A percentile compares a stretch with the other conserved stretches of the same genome.
Conservation (phyloP, 2,797 vertebrate genomes). For the Enteromius anoplus region DNA sequence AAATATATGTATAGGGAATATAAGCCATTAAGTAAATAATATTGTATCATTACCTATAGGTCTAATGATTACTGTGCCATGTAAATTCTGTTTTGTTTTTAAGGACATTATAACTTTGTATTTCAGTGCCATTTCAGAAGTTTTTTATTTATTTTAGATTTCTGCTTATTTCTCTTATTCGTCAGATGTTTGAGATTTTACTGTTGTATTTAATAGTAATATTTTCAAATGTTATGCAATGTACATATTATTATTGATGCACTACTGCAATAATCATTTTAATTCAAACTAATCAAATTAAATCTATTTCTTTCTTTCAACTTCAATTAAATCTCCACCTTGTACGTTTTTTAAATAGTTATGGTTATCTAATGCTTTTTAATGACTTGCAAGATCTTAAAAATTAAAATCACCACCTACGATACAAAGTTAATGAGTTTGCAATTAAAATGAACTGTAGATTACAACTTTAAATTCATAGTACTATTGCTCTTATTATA, state of each 20-base stretch:
- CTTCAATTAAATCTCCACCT: too few species aligned
- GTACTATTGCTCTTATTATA: background rate
- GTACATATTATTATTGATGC: background rate
- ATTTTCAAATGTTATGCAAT: background rate
- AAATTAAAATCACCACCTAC: too few species aligned
- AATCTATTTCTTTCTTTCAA: too few species aligned
- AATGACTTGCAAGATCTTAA: too few species aligned
- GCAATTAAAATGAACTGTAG: background rate
- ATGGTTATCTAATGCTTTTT: too few species aligned
- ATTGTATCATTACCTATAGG: background rate
- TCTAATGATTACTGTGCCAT: background rate
- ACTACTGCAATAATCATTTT: background rate
- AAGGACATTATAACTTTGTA: background rate
- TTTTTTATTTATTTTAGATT: background rate
- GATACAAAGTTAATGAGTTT: too few species aligned
- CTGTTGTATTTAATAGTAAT: background rate
- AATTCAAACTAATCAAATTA: background rate
- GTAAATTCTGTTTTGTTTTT: background rate
- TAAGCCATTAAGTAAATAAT: too few species aligned
- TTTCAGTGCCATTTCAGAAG: background rate
- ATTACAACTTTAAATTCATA: background rate
- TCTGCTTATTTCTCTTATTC: background rate
- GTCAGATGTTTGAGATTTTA: background rate
- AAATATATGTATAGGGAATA: too few species aligned
- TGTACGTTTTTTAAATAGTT: too few species aligned